Evolutionary conservation across 1,140 invertebrate species (phyloP).

Genomic region (Sinonovacula constricta): DNA sequence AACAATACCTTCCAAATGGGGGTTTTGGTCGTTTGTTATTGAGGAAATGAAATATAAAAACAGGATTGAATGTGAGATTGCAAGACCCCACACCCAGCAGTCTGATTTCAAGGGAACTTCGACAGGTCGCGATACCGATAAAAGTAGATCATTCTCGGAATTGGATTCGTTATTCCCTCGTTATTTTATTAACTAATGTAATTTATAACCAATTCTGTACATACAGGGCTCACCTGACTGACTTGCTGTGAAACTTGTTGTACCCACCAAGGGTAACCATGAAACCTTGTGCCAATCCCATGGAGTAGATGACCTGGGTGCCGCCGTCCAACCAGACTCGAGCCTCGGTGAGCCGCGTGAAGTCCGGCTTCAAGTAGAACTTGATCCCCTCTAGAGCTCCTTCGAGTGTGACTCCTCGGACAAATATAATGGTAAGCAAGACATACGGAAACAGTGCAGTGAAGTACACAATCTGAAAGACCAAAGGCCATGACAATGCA

Average conservation of each 20-base stretch:
- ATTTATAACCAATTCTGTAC: too few species aligned
- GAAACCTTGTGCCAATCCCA: constrained; percentile 17
- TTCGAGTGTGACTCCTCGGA: constrained; percentile 14
- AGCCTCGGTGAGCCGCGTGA: constrained; percentile 11
- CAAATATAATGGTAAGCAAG: constrained; percentile 3
- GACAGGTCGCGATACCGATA: too few species aligned
- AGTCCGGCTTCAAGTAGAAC: constrained; percentile 38
- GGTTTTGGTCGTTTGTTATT: too few species aligned
- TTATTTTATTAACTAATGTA: too few species aligned
- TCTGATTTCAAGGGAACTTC: too few species aligned
- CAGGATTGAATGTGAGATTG: too few species aligned
- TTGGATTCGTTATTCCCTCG: too few species aligned
- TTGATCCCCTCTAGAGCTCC: constrained; percentile 17
- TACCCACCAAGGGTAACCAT: constrained; percentile 33
- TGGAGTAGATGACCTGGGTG: constrained; percentile 23
- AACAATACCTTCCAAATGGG: too few species aligned
- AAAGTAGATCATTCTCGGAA: too few species aligned
- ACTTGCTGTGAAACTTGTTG: constrained; percentile 32
- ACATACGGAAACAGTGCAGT: constrained; percentile 31
- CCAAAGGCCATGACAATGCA: too few species aligned
- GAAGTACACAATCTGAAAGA: constrained; percentile 35
- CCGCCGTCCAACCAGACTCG: constrained; percentile 27
- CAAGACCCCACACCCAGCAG: too few species aligned
- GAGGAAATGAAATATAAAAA: too few species aligned
- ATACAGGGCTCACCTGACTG: constrained; percentile 17